These are phyloP conservation scores for Trematocara nigrifrons DNA, from an alignment of 2,113 vertebrate species.

Conservation along the genomic window DNA sequence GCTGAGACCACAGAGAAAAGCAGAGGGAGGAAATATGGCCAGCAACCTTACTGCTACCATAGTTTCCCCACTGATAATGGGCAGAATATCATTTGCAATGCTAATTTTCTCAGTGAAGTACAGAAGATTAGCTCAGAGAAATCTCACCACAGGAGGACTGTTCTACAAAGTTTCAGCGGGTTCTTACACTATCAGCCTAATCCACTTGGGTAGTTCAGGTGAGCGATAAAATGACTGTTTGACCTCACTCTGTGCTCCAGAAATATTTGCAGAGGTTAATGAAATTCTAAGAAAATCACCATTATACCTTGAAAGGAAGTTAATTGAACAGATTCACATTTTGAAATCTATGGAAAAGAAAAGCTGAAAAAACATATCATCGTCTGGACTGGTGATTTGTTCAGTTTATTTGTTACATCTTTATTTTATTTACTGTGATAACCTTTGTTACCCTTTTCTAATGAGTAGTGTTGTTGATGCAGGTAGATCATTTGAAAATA, in stretches of 20 bases:
- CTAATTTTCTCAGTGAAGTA: conserved; percentile 18
- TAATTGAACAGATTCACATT: neutral
- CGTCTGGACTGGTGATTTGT: neutral
- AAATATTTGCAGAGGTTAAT: neutral
- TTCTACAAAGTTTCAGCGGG: neutral
- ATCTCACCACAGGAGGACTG: neutral
- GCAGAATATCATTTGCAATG: conserved; percentile 11
- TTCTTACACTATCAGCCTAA: neutral
- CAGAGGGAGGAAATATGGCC: neutral
- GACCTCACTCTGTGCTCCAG: neutral
- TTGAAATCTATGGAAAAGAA: neutral
- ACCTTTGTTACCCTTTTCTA: neutral
- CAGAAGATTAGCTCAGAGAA: neutral
- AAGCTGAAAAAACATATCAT: neutral
- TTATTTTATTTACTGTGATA: neutral
- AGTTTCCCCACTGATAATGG: neutral
- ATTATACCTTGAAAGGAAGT: neutral
- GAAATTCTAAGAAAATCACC: neutral
- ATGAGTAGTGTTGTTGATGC: neutral
- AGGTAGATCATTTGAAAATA: neutral
- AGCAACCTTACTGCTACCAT: neutral
- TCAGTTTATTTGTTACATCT: neutral
- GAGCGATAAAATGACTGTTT: neutral
- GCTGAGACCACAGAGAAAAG: neutral
- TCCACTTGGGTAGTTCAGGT: neutral